Conservation (phyloP, 2,888 invertebrate species). For the Encarsia formosa region DNA sequence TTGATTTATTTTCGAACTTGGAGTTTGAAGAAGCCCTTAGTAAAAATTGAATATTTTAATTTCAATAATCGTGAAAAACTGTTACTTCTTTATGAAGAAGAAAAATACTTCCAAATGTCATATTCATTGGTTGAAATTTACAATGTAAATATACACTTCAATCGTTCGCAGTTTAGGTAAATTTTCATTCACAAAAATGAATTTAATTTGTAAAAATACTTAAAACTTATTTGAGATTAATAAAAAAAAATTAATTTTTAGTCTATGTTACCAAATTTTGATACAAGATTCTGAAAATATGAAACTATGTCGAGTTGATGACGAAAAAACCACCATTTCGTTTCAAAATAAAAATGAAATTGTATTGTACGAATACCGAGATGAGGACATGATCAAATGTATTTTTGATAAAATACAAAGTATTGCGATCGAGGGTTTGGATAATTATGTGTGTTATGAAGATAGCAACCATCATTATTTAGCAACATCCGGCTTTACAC, state of each 20-base stretch:
- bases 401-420: conserved; percentile 28
- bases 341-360: conserved; percentile 30
- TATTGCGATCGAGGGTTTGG: conserved; percentile 31
- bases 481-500: conserved; percentile 34
- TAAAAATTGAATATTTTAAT: conserved; percentile 32
- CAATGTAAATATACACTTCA: conserved; percentile 37
- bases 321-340: conserved; percentile 28
- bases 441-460: conserved; percentile 39
- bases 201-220: background rate
- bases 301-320: conserved; percentile 31
- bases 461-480: conserved; percentile 39
- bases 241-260: conserved; percentile 8
- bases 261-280: conserved; percentile 4
- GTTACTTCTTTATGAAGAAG: conserved; percentile 35
- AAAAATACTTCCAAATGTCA: conserved; percentile 19
- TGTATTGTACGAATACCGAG: conserved; percentile 34
- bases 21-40: conserved; percentile 1
- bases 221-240: conserved; percentile 7
- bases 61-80: conserved; percentile 35
- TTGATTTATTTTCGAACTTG: conserved; percentile 5
- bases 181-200: background rate
- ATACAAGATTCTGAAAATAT: conserved; percentile 29
- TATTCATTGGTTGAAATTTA: conserved; percentile 42
- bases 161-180: conserved; percentile 40
- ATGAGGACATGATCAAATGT: conserved; percentile 21